Evolutionary conservation across 2,113 vertebrate species (phyloP), one percentile per base, ranked within the genome.

Genomic region (Crotalus viridis): DNA sequence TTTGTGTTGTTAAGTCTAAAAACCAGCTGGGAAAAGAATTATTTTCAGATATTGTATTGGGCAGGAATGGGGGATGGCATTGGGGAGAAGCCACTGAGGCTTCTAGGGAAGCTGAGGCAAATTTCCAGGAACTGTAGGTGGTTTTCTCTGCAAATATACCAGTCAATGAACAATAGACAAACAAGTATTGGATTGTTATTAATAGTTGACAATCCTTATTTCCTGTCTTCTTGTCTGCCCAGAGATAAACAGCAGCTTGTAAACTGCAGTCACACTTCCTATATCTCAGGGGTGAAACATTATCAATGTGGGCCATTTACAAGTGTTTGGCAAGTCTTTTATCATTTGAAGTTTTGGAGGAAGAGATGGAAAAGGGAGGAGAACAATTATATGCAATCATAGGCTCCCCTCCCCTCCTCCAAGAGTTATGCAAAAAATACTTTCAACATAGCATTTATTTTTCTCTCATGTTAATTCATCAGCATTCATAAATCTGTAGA

Each of bases 321-420:
- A 90, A 93, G 46, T 86, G 88, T 90, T 93, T 87, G 88, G 52
- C 92, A 93, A 90, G 46, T 10, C n/a, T 86, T 85, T 93, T 93
- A 81, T 93, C 46, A 46, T 87, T 48, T 54, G 54, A 57, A 87
- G 52, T 90, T 86, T 88, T 90, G 74, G 74, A 93, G 54, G 88
- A 93, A 89, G 55, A 21, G 46, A 61, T 22, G 54, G n/a, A 55
- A 89, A 24, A 7, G n/a, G n/a, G 5, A 89, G 26, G 55, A 88
- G 48, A 21, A 55, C 33, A 24, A 64, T 43, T 10, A 85, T 15
- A 59, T 90, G 48, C 19, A 46, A 93, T 43, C 51, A 86, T 81
- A 86, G 86, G 43, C 56, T 28, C 56, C n/a, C 57, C 28, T 51
- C 10, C 46, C 46, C 69, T 21, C 46, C 54, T 21, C 48, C 48